Conservation (phyloP, 2,113 vertebrate genomes). For the Seriola dumerili region DNA sequence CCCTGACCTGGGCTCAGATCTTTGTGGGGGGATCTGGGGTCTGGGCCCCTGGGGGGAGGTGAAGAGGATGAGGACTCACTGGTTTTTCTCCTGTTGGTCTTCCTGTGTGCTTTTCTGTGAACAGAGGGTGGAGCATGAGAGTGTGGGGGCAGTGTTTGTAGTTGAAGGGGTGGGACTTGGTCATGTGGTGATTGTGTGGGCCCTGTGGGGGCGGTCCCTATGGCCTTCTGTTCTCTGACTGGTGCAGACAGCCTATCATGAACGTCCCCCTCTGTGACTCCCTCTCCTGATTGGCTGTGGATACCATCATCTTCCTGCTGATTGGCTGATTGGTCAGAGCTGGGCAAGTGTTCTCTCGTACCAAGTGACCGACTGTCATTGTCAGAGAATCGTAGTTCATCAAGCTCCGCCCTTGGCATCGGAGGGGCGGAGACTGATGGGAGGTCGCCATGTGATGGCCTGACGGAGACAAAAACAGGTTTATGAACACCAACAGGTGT, state of each 20-base stretch:
- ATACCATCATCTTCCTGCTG: conserved; percentile 3
- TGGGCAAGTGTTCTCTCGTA: conserved; percentile 70
- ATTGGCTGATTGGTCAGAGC: conserved; percentile 65
- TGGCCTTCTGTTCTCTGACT: conserved; percentile 16
- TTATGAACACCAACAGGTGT: neutral
- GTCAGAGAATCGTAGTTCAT: conserved; percentile 75
- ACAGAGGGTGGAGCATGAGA: conserved; percentile 9
- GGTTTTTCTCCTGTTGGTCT: conserved; percentile 79
- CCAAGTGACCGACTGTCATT: conserved; percentile 71
- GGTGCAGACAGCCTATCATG: conserved; percentile 14
- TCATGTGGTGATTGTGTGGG: neutral
- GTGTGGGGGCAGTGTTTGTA: neutral
- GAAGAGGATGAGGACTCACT: conserved; percentile 47
- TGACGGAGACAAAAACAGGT: conserved; percentile 55
- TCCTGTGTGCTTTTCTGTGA: conserved; percentile 83
- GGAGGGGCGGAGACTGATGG: conserved; percentile 70
- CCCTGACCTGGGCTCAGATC: neutral
- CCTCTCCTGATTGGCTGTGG: conserved; percentile 24
- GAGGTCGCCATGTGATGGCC: conserved; percentile 88
- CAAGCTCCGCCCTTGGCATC: conserved; percentile 75
- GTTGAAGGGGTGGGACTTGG: neutral
- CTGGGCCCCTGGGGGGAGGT: neutral
- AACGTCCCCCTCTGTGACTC: neutral
- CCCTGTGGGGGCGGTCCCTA: neutral
- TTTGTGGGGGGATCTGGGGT: neutral